Conservation (phyloP, 2,888 invertebrate genomes). For the Papilio elwesi region DNA sequence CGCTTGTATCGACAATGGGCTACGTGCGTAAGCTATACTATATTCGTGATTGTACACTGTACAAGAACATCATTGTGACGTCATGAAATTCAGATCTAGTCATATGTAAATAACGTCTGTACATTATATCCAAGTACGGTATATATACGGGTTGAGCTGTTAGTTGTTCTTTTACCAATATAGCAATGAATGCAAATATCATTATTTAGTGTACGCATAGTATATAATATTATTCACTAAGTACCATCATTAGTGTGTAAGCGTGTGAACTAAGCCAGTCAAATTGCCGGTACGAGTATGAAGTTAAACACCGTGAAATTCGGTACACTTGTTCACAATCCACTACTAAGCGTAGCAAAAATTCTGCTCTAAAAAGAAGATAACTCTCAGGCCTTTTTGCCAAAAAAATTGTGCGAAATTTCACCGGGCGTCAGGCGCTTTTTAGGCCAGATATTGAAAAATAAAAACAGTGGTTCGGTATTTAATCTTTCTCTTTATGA, state of each 20-base stretch:
- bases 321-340: conserved; percentile 14
- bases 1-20: too few relatives aligned
- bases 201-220: too few relatives aligned
- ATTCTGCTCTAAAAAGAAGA: background rate
- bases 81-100: too few relatives aligned
- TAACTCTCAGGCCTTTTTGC: background rate
- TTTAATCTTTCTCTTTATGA: too few relatives aligned
- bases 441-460: background rate
- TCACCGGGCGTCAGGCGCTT: background rate
- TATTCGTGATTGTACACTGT: too few relatives aligned
- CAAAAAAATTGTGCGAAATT: background rate
- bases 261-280: conserved; percentile 22
- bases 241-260: background rate
- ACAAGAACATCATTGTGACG: too few relatives aligned
- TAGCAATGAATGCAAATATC: too few relatives aligned
- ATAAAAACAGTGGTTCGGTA: background rate
- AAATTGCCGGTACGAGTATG: background rate
- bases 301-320: conserved; percentile 18
- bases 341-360: background rate
- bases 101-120: too few relatives aligned
- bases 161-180: too few relatives aligned
- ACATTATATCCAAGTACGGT: too few relatives aligned
- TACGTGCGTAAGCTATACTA: too few relatives aligned
- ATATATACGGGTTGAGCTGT: too few relatives aligned
- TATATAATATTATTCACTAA: background rate